phyloP scores from a whole-genome alignment of 1,140 invertebrate genomes.

The Ips nitidus region DNA sequence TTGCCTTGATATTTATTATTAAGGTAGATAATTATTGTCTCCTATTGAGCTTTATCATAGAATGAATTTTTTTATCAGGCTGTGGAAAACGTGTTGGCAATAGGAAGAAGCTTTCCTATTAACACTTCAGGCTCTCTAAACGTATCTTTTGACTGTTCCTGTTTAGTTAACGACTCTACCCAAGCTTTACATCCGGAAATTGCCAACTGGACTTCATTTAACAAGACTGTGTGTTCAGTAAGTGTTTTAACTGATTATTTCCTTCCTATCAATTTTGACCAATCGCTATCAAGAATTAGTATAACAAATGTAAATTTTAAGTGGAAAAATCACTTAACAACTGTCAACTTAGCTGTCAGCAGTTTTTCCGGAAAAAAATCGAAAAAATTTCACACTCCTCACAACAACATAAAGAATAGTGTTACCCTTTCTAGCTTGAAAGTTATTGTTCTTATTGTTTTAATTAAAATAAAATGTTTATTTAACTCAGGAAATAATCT shows the following conservation, averaged over 20 bases:
- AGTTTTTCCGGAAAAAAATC: too few relatives aligned
- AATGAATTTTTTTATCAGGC: constrained; percentile 58
- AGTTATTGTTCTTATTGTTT: too few relatives aligned
- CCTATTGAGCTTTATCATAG: background rate
- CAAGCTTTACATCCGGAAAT: constrained; percentile 49
- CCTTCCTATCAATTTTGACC: too few relatives aligned
- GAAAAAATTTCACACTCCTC: too few relatives aligned
- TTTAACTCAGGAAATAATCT: too few relatives aligned
- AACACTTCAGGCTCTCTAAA: constrained; percentile 54
- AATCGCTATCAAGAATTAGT: too few relatives aligned
- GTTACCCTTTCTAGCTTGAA: too few relatives aligned
- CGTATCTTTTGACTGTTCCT: constrained; percentile 67
- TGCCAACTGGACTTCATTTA: constrained; percentile 62
- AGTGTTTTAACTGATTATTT: constrained; percentile 41
- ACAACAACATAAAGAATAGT: too few relatives aligned
- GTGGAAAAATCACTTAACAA: too few relatives aligned
- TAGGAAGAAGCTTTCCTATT: constrained; percentile 79
- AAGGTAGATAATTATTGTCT: constrained; percentile 66
- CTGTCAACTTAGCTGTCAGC: too few relatives aligned
- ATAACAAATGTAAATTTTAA: too few relatives aligned
- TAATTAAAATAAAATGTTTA: too few relatives aligned
- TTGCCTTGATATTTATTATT: constrained; percentile 98
- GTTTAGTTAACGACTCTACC: constrained; percentile 57
- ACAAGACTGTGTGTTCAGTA: constrained; percentile 68
- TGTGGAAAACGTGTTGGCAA: constrained; percentile 80